Percentiles rank a stretch among this genome's conserved stretches.
These are phyloP conservation scores for Aphidius gifuensis DNA, from an alignment of 1,140 invertebrate species.

Conservation along the genomic window DNA sequence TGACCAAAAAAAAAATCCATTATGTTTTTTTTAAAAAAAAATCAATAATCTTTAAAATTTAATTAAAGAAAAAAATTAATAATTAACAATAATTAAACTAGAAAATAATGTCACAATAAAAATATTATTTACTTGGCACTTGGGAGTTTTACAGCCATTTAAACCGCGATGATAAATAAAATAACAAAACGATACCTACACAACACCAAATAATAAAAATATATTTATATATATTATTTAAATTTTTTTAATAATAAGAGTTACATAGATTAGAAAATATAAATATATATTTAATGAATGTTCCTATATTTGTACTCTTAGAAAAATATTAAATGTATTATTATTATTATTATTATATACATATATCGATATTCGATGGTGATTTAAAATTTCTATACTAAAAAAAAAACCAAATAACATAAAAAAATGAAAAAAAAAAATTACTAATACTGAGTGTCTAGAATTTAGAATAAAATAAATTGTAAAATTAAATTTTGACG, in stretches of 20 bases:
- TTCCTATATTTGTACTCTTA: conserved; percentile 56
- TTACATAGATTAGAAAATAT: conserved; percentile 37
- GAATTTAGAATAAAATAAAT: conserved; percentile 28
- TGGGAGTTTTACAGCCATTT: conserved; percentile 50
- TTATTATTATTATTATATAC: too few relatives aligned
- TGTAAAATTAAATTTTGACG: background rate
- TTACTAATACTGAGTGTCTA: conserved; percentile 36
- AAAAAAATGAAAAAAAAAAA: conserved; percentile 34
- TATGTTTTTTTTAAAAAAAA: background rate
- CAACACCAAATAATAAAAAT: conserved; percentile 50
- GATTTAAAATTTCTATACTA: conserved; percentile 52
- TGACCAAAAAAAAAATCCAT: background rate
- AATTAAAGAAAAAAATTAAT: background rate
- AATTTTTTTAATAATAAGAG: background rate
- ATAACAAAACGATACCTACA: conserved; percentile 33
- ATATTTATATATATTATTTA: conserved; percentile 38
- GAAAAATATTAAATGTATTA: conserved; percentile 48
- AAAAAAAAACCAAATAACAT: conserved; percentile 37
- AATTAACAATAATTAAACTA: conserved; percentile 2
- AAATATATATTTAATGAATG: conserved; percentile 56
- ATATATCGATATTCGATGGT: conserved; percentile 51
- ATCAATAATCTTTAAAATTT: background rate
- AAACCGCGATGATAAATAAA: conserved; percentile 42
- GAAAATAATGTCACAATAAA: conserved; percentile 1
- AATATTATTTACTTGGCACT: conserved; percentile 34